Evolutionary conservation across 2,113 vertebrate species (phyloP).

Genomic region (Vulpes vulpes): DNA sequence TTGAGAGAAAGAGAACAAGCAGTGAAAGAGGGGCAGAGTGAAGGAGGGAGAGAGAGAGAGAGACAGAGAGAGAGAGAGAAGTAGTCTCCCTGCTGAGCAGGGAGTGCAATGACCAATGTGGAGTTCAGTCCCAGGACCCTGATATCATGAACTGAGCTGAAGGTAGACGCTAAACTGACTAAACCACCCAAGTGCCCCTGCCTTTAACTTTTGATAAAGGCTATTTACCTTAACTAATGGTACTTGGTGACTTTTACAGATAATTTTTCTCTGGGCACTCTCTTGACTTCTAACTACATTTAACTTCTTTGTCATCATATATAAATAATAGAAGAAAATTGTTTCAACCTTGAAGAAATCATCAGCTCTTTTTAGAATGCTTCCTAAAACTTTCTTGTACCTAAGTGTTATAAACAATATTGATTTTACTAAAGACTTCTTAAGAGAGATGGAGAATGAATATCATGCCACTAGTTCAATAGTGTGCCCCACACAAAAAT

Average conservation of each 20-base stretch:
- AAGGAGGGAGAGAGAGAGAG: no score
- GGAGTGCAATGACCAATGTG: no score
- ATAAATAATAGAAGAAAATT: not conserved
- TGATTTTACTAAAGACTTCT: slow-evolving; percentile 22
- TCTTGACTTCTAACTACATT: not conserved
- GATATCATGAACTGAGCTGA: no score
- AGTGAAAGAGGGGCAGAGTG: no score
- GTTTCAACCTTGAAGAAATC: not conserved
- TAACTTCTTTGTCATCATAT: not conserved
- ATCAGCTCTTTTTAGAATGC: not conserved
- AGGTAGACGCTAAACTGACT: no score
- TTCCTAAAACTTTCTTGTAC: not conserved
- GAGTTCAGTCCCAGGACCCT: no score
- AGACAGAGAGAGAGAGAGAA: no score
- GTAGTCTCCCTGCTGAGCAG: no score
- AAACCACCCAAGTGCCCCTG: no score
- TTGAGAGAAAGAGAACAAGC: no score
- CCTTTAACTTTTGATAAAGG: not conserved
- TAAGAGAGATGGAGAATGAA: not conserved
- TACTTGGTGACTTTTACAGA: not conserved
- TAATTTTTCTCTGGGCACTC: not conserved
- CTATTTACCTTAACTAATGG: not conserved
- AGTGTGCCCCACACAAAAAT: not conserved
- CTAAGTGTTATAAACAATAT: not conserved
- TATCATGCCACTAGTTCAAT: not conserved